Evolutionary conservation across 2,888 invertebrate genomes (phyloP).

Genomic region (Rhagonycha lutea): DNA sequence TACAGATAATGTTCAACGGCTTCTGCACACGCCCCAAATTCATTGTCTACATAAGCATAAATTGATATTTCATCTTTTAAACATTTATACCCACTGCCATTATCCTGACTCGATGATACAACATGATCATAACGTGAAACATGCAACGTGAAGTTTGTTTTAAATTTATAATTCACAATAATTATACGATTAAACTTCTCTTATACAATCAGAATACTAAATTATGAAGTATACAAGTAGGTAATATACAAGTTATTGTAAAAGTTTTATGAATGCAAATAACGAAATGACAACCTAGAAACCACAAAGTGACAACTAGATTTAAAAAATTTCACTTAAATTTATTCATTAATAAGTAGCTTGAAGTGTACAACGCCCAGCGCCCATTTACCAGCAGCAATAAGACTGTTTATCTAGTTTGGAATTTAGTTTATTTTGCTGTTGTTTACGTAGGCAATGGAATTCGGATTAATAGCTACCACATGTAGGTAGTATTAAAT

Average conservation of each 20-base stretch:
- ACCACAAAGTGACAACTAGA: not conserved
- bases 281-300: not conserved
- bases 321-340: not conserved
- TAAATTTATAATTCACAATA: not conserved
- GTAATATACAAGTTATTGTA: not conserved
- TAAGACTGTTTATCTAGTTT: not conserved
- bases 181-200: not conserved
- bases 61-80: not conserved
- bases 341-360: not conserved
- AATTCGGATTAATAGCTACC: constrained; percentile 17
- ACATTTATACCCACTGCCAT: not conserved
- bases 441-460: constrained; percentile 12
- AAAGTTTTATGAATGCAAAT: not conserved
- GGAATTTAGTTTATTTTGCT: constrained; percentile 4
- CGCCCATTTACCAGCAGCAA: not conserved
- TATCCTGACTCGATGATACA: not conserved
- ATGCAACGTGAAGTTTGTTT: not conserved
- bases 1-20: not conserved
- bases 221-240: not conserved
- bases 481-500: not conserved
- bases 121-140: not conserved
- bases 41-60: not conserved
- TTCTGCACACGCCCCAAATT: not conserved
- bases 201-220: not conserved
- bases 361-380: not conserved